Percentiles rank a stretch among this genome's conserved stretches.
These are phyloP conservation scores for Mus caroli DNA, from an alignment of 2,797 vertebrate species.

Conservation along the genomic window DNA sequence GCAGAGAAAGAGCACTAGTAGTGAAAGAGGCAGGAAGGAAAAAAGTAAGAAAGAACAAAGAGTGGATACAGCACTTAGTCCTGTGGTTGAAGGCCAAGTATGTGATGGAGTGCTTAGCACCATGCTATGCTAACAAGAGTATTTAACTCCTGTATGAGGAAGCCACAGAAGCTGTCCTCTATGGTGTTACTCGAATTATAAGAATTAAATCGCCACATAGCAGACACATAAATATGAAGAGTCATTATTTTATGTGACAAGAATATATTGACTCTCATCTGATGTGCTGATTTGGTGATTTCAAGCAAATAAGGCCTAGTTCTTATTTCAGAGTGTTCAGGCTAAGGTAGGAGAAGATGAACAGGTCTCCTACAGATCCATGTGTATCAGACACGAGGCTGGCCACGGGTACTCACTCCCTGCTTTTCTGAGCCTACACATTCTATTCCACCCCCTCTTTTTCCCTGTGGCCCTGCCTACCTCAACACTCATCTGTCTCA, in stretches of 20 bases:
- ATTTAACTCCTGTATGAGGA: not conserved
- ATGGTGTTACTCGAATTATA: not conserved
- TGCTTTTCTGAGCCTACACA: not conserved
- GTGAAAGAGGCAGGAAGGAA: not conserved
- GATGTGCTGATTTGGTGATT: not conserved
- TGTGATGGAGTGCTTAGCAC: not conserved
- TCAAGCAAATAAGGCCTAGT: not conserved
- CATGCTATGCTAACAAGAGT: not conserved
- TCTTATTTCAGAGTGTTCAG: not conserved
- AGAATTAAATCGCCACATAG: not conserved
- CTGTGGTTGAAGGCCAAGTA: not conserved
- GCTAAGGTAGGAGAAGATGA: not conserved
- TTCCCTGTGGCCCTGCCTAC: not conserved
- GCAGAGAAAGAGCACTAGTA: not conserved
- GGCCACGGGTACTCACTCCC: not conserved
- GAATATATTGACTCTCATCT: not conserved
- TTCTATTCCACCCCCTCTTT: slow-evolving; percentile 12
- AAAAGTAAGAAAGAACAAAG: not conserved
- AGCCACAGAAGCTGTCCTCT: not conserved
- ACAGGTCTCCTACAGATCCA: not conserved
- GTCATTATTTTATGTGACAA: not conserved
- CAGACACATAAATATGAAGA: not conserved
- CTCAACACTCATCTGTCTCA: slow-evolving; percentile 32
- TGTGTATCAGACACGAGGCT: not conserved
- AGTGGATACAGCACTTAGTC: not conserved